Conservation (phyloP, 2,113 vertebrate genomes). For the Lichenostomus cassidix region DNA sequence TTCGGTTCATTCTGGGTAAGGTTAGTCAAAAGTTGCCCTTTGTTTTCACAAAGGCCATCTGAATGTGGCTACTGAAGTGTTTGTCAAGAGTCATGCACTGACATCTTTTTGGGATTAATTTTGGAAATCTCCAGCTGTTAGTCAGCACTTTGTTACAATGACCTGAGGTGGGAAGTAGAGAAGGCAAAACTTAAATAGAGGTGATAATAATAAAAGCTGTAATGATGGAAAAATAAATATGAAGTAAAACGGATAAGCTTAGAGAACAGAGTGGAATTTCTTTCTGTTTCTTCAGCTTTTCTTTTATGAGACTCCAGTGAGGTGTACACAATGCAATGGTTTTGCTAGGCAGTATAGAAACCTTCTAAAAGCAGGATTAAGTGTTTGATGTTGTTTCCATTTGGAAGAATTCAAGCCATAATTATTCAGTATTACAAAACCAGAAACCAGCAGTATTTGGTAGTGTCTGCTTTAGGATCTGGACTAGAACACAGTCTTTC, state of each 20-base stretch:
- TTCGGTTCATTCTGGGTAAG: not conserved
- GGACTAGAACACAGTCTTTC: not conserved
- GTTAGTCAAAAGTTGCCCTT: not conserved
- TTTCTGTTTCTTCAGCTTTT: not conserved
- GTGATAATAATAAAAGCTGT: not conserved
- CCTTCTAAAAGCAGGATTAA: not conserved
- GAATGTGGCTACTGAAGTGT: not conserved
- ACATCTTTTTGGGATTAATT: not conserved
- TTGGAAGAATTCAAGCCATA: not conserved
- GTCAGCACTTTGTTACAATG: not conserved
- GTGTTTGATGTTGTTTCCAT: slow-evolving; percentile 12
- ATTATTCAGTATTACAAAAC: slow-evolving; percentile 14
- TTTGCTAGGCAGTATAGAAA: not conserved
- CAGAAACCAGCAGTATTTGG: not conserved
- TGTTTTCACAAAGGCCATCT: not conserved
- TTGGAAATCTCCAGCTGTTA: not conserved
- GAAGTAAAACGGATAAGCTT: not conserved
- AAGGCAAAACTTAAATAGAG: not conserved
- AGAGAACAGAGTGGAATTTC: not conserved
- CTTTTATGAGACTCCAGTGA: slow-evolving; percentile 5
- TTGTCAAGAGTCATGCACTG: not conserved
- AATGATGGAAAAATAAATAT: not conserved
- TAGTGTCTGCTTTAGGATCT: not conserved
- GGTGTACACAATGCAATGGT: not conserved
- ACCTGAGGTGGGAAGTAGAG: not conserved